A percentile compares a stretch with the other conserved stretches of the same genome.
Conservation (phyloP, 92 coral and sea anemone genomes). For the Paramuricea clavata region DNA sequence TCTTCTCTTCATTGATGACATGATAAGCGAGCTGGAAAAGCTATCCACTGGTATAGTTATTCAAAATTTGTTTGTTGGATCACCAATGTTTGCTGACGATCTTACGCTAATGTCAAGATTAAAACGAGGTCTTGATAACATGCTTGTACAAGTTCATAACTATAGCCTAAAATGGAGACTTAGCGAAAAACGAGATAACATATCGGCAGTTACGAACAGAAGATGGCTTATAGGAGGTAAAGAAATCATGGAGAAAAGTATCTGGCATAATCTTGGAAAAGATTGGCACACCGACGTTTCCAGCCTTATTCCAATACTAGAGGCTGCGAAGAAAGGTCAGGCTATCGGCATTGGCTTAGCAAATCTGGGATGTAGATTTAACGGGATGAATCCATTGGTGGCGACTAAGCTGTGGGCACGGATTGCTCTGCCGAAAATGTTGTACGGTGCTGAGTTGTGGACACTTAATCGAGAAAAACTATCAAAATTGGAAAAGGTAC, state of each 20-base stretch:
- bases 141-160: background rate
- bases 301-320: background rate
- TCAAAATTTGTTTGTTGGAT: background rate
- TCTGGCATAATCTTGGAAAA: background rate
- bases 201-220: background rate
- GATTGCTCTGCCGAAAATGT: background rate
- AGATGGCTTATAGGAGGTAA: background rate
- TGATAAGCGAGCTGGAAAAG: background rate
- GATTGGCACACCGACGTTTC: background rate
- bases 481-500: background rate
- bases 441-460: background rate
- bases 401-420: background rate
- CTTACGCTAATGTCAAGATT: background rate
- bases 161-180: constrained; percentile 1
- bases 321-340: background rate
- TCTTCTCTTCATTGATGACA: background rate
- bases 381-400: background rate
- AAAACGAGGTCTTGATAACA: background rate
- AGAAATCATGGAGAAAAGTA: background rate
- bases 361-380: background rate
- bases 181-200: background rate
- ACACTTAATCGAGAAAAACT: background rate
- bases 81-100: background rate
- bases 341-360: background rate
- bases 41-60: background rate